A percentile compares a stretch with the other conserved stretches of the same genome.
These are phyloP conservation scores for Castor canadensis DNA, from an alignment of 2,113 vertebrate species.

Conservation along the genomic window DNA sequence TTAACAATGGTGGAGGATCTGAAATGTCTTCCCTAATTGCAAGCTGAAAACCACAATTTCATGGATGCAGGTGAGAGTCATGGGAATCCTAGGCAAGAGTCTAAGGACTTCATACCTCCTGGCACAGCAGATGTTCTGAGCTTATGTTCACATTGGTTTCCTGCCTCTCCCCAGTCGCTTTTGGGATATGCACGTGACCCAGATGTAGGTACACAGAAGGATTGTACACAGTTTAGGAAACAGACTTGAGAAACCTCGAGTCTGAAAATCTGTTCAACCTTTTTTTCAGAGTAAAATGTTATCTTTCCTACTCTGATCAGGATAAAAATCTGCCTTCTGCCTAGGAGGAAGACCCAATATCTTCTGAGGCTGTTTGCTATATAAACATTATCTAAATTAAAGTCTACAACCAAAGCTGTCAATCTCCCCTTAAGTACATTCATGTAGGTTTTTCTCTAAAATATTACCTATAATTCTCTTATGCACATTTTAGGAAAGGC, in stretches of 20 bases:
- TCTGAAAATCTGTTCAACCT: neutral
- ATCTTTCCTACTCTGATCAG: neutral
- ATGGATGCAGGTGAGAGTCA: no score
- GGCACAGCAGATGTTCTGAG: neutral
- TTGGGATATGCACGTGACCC: accelerated
- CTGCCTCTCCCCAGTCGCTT: neutral
- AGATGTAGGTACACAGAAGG: accelerated
- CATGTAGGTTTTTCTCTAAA: neutral
- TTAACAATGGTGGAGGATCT: no score
- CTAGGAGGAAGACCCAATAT: neutral
- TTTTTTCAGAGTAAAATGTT: neutral
- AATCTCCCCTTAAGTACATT: neutral
- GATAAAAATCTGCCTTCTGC: neutral
- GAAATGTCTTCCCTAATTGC: neutral
- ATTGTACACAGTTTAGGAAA: neutral
- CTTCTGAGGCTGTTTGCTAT: neutral
- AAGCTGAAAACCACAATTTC: no score
- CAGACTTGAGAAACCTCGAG: neutral
- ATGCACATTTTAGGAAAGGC: neutral
- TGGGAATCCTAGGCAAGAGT: neutral
- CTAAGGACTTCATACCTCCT: neutral
- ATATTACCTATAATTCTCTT: neutral
- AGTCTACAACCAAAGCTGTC: neutral
- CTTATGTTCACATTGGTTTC: neutral
- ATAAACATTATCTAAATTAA: neutral